A percentile compares a stretch with the other conserved stretches of the same genome.
phyloP scores from a whole-genome alignment of 2,113 vertebrate genomes.

The Emydocephalus ijimae region DNA sequence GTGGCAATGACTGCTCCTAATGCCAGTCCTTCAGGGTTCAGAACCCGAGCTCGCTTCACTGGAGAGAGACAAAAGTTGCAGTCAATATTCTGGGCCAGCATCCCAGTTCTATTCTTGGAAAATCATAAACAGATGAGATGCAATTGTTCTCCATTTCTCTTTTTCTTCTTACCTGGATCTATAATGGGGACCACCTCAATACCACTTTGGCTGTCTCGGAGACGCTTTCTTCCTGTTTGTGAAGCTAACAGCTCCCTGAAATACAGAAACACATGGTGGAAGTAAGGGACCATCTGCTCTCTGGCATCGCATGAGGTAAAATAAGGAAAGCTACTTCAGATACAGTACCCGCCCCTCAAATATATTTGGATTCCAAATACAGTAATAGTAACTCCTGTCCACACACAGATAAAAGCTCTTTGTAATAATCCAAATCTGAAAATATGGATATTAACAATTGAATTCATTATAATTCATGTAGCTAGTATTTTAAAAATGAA shows the following conservation, averaged over 20 bases:
- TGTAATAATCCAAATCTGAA: background rate
- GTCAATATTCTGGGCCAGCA: background rate
- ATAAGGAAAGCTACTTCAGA: background rate
- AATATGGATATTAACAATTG: background rate
- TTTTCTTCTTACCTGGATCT: conserved; percentile 77
- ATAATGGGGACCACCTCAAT: conserved; percentile 90
- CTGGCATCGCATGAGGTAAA: background rate
- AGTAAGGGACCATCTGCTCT: background rate
- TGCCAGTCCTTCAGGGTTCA: conserved; percentile 88
- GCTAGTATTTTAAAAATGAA: background rate
- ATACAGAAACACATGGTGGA: conserved; percentile 9
- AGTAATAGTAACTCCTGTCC: background rate
- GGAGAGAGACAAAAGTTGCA: background rate
- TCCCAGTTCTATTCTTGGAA: background rate
- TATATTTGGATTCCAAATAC: background rate
- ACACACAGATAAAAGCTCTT: background rate
- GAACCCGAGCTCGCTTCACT: conserved; percentile 81
- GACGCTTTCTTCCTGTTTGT: background rate
- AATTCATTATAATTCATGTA: background rate
- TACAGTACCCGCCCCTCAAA: background rate
- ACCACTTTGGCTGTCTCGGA: conserved; percentile 27
- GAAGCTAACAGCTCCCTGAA: conserved; percentile 65
- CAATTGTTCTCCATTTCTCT: rapidly evolving
- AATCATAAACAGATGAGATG: rapidly evolving
- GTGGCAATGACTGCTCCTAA: conserved; percentile 83